Evolutionary conservation across 2,888 invertebrate genomes (phyloP), one percentile per base, ranked within the genome.

Genomic region (Baronia brevicornis): DNA sequence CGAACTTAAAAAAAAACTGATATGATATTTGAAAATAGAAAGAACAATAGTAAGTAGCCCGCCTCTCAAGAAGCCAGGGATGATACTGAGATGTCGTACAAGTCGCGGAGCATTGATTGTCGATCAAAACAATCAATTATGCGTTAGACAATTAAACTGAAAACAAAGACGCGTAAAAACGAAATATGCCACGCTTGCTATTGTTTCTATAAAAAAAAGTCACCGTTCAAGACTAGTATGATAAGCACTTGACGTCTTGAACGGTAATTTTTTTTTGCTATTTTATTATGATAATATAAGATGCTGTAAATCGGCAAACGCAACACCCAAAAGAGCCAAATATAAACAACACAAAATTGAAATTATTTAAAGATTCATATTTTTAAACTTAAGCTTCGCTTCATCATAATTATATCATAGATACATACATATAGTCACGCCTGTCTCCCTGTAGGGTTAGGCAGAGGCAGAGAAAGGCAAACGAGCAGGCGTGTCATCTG

Each of bases 61-160:
- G 18, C 22, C 20, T 17, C 15, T 7, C 18, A 18, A 22, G 46
- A 43, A 36, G 36, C 13, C 36, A 4, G 14, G 26, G 39, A 24
- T 21, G 28, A 4, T 13, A 47, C 39, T 38, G 44, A 50, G 50
- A 57, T 57, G 51, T 40, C 46, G 36, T 31, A 31, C 6, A 24
- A 15, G 24, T 30, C 34, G 31, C 31, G 28, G 34, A 28, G 19
- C 19, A 30, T 33, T 39, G 39, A 37, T 39, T 33, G 48, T 33
- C 40, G 42, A 54, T 54, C 52, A 53, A 51, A 64, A 64, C 64
- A 67, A 57, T 54, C 46, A 52, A 52, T 51, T 54, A 36, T 45
- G 30, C 7, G 4, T 17, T 36, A 30, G 39, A 43, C 39, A 39
- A 43, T 41, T 24, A 33, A 12, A 20, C 24, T 33, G 7, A 3